A percentile compares a stretch with the other conserved stretches of the same genome.
Conservation (phyloP, 2,797 vertebrate species). For the Graptemys geographica region DNA sequence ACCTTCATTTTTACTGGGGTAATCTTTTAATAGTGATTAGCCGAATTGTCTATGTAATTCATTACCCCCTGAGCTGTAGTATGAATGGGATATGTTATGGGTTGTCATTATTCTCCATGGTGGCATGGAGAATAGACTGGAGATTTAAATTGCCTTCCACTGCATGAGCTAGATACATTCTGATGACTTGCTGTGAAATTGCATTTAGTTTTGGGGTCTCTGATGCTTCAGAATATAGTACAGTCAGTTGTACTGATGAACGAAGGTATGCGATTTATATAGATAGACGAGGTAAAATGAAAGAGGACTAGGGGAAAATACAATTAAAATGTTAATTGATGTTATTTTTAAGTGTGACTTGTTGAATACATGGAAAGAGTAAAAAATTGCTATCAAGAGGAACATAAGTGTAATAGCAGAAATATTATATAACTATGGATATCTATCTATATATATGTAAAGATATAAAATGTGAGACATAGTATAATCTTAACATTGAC, state of each 20-base stretch:
- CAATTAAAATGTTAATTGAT: slow-evolving; percentile 33
- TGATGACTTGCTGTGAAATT: slow-evolving; percentile 66
- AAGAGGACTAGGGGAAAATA: slow-evolving; percentile 32
- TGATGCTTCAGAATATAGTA: slow-evolving; percentile 47
- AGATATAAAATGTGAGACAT: slow-evolving; percentile 53
- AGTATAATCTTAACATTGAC: slow-evolving; percentile 75
- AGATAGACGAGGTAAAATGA: slow-evolving; percentile 43
- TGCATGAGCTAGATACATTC: slow-evolving; percentile 29
- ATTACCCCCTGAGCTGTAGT: slow-evolving; percentile 67
- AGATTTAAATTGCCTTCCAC: slow-evolving; percentile 65
- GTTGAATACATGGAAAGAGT: slow-evolving; percentile 41
- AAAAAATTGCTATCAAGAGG: slow-evolving; percentile 23
- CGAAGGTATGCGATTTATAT: slow-evolving; percentile 54
- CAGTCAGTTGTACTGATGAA: slow-evolving; percentile 19
- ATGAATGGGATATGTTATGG: slow-evolving; percentile 65
- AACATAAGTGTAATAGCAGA: slow-evolving; percentile 57
- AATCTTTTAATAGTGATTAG: slow-evolving; percentile 72
- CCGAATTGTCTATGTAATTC: slow-evolving; percentile 73
- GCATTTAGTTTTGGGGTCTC: slow-evolving; percentile 65
- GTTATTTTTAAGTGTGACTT: slow-evolving; percentile 27
- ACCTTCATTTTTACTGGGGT: slow-evolving; percentile 67
- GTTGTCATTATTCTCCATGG: slow-evolving; percentile 70
- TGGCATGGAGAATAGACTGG: slow-evolving; percentile 53
- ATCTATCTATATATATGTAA: neutral
- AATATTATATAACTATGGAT: slow-evolving; percentile 27